Percentiles rank a stretch among this genome's conserved stretches.
Conservation (phyloP, 1,140 invertebrate genomes). For the Eulimnadia texana region DNA sequence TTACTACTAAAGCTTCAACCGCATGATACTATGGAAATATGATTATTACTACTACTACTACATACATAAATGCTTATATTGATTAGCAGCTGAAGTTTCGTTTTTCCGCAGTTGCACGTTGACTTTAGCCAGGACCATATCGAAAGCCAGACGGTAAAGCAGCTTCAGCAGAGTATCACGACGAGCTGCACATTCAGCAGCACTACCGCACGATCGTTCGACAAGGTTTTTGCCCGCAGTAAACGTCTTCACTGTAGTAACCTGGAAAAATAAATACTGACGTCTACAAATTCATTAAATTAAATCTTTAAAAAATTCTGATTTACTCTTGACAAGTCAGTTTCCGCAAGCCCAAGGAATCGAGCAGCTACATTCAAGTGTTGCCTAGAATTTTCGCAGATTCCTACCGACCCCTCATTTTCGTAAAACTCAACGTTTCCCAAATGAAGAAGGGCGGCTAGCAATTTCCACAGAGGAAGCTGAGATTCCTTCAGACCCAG, state of each 20-base stretch:
- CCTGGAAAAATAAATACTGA: not conserved
- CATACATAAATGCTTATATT: slow-evolving; percentile 1
- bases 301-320: too few relatives aligned
- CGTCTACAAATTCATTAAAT: too few relatives aligned
- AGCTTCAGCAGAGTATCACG: slow-evolving; percentile 21
- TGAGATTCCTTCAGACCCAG: not conserved
- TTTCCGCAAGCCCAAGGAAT: not conserved
- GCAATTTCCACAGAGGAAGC: slow-evolving; percentile 3
- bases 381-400: not conserved
- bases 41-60: too few relatives aligned
- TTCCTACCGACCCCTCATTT: not conserved
- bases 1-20: too few relatives aligned
- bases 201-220: slow-evolving; percentile 11
- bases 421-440: slow-evolving; percentile 11
- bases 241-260: not conserved
- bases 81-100: not conserved
- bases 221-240: not conserved
- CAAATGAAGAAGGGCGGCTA: slow-evolving; percentile 13
- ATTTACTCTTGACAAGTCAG: too few relatives aligned
- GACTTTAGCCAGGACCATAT: slow-evolving; percentile 20
- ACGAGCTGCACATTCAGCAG: slow-evolving; percentile 22
- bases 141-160: slow-evolving; percentile 23
- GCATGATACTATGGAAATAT: too few relatives aligned
- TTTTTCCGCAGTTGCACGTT: slow-evolving; percentile 20
- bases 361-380: not conserved